A percentile compares a stretch with the other conserved stretches of the same genome.
phyloP scores from a whole-genome alignment of 1,140 invertebrate genomes.

The Drosophila jambulina region DNA sequence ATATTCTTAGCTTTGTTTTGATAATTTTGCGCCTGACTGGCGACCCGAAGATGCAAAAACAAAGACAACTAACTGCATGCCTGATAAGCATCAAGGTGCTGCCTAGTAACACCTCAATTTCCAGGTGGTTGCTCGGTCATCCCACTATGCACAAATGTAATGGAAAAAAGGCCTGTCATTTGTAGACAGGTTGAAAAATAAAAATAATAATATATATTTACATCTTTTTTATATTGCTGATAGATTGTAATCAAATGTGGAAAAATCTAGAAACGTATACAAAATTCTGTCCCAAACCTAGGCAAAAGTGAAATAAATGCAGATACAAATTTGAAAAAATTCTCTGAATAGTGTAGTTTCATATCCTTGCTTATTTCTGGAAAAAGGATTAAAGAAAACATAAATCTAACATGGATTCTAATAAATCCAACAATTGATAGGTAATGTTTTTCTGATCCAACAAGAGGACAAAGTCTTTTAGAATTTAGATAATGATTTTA shows the following conservation, averaged over 20 bases:
- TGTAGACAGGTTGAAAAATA: background rate
- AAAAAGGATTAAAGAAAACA: too few relatives aligned
- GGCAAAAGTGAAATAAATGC: too few relatives aligned
- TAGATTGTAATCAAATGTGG: background rate
- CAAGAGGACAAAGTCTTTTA: slow-evolving; percentile 5
- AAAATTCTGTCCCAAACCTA: too few relatives aligned
- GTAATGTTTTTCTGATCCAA: background rate
- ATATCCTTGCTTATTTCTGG: too few relatives aligned
- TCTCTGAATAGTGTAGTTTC: too few relatives aligned
- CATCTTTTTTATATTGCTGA: background rate
- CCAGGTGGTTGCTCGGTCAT: slow-evolving; percentile 21
- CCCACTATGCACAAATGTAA: slow-evolving; percentile 13
- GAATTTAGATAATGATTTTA: slow-evolving; percentile 23
- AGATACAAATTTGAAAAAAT: too few relatives aligned
- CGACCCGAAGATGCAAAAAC: slow-evolving; percentile 17
- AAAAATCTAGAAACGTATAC: background rate
- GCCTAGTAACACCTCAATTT: slow-evolving; percentile 31
- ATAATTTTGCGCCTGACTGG: slow-evolving; percentile 33
- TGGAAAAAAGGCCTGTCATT: slow-evolving; percentile 8
- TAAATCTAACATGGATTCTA: too few relatives aligned
- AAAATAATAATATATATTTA: background rate
- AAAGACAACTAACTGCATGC: slow-evolving; percentile 17
- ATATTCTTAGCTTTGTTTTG: slow-evolving; percentile 46
- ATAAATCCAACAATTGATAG: background rate
- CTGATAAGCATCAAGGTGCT: slow-evolving; percentile 24